These are phyloP conservation scores for Terrapene triunguis DNA, from an alignment of 2,113 vertebrate genomes.

Conservation along the genomic window DNA sequence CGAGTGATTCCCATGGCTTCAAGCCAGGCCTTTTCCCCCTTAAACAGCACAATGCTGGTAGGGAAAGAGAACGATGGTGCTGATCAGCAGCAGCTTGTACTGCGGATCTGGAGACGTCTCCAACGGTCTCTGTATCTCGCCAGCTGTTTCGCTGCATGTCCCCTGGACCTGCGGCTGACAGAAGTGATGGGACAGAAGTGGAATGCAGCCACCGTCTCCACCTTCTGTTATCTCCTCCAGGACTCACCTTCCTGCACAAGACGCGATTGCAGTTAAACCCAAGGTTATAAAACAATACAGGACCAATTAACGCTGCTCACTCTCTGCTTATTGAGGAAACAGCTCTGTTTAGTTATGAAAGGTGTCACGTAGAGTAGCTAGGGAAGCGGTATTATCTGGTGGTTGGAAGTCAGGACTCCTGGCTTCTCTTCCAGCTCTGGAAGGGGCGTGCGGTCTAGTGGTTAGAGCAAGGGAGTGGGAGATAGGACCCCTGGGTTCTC, in stretches of 20 bases:
- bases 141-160: too few relatives aligned
- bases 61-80: neutral
- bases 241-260: neutral
- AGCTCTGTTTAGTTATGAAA: neutral
- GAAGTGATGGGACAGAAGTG: neutral
- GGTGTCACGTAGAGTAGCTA: neutral
- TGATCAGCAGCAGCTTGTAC: too few relatives aligned
- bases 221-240: neutral
- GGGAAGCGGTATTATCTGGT: neutral
- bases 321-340: neutral
- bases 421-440: neutral
- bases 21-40: neutral
- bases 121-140: neutral
- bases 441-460: neutral
- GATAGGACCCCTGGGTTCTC: neutral
- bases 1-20: constrained; percentile 1
- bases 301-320: neutral
- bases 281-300: neutral
- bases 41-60: neutral
- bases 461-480: neutral
- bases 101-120: neutral
- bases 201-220: neutral
- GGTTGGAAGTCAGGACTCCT: neutral
- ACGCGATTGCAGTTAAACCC: neutral
- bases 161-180: neutral